These are phyloP conservation scores for Nasonia longicornis DNA, from an alignment of 1,140 invertebrate genomes.

Conservation along the genomic window DNA sequence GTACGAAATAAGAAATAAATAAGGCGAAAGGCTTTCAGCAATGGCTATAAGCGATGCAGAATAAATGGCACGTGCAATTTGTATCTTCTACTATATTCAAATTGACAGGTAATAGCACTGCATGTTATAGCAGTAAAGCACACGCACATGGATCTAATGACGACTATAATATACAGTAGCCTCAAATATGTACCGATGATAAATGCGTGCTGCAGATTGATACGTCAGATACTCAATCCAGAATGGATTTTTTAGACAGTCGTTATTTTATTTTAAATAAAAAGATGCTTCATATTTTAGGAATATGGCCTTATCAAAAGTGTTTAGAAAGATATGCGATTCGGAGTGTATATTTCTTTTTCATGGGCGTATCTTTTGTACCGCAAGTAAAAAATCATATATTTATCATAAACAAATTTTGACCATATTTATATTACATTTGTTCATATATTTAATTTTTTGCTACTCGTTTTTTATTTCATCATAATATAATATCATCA, in stretches of 20 bases:
- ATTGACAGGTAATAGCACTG: background rate
- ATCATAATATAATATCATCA: background rate
- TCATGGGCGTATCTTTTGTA: background rate
- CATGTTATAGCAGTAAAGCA: background rate
- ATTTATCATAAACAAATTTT: too few relatives aligned
- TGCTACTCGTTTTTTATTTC: background rate
- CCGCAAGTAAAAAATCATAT: background rate
- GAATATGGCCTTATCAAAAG: slow-evolving; percentile 15
- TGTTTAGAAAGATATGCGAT: background rate
- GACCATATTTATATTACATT: too few relatives aligned
- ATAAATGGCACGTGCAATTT: background rate
- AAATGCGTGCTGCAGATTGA: background rate
- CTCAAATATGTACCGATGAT: background rate
- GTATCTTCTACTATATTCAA: background rate
- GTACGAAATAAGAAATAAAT: background rate
- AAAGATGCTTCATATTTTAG: background rate
- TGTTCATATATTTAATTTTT: background rate
- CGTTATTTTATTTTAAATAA: slow-evolving; percentile 19
- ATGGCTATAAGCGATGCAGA: background rate
- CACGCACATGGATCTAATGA: background rate
- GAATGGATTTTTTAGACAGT: slow-evolving; percentile 2
- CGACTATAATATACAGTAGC: background rate
- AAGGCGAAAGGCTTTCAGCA: background rate
- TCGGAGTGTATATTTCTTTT: too few relatives aligned
- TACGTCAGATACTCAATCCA: background rate